phyloP scores from a whole-genome alignment of 2,797 vertebrate genomes.

The Urocyon cinereoargenteus region DNA sequence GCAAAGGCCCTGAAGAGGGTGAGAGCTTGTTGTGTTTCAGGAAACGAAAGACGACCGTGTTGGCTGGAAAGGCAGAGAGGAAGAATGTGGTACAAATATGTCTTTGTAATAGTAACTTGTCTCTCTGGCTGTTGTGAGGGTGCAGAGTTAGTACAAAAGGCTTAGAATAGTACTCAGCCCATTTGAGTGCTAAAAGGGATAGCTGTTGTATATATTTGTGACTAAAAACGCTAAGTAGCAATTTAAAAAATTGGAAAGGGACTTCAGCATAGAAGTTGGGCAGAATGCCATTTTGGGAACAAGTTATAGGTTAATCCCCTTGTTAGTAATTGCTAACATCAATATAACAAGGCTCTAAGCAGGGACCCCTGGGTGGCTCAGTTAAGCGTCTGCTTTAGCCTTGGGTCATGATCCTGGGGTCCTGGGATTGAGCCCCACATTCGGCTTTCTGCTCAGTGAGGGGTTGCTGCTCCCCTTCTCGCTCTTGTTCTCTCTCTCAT shows the following conservation, averaged over 20 bases:
- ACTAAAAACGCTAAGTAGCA: not conserved
- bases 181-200: not conserved
- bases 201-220: not conserved
- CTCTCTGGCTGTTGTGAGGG: not conserved
- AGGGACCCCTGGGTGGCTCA: not conserved
- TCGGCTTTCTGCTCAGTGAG: not conserved
- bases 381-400: not conserved
- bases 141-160: not conserved
- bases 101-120: constrained; percentile 33
- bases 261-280: not conserved
- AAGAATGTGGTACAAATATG: not conserved
- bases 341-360: not conserved
- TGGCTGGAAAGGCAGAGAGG: not conserved
- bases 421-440: not conserved
- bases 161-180: not conserved
- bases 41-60: constrained; percentile 18
- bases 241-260: constrained; percentile 3
- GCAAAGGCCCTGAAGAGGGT: not conserved
- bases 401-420: not conserved
- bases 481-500: too few species aligned
- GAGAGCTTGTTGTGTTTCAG: not conserved
- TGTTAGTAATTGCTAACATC: constrained; percentile 9
- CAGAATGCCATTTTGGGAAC: not conserved
- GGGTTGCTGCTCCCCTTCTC: too few species aligned
- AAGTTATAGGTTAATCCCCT: not conserved